Conservation (phyloP, 2,113 vertebrate species). For the Pholis gunnellus region DNA sequence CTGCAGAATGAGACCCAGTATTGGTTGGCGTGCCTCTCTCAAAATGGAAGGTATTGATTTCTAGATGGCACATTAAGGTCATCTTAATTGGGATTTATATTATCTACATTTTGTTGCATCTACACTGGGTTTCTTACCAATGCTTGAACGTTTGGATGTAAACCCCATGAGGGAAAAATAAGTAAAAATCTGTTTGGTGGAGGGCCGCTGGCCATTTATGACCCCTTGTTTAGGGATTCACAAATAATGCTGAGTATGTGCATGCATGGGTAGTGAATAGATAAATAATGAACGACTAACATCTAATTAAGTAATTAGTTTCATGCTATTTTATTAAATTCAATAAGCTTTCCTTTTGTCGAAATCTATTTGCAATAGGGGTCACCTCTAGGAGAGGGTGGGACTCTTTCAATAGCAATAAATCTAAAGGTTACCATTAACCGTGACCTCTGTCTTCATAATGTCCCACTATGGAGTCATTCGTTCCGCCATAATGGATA, state of each 20-base stretch:
- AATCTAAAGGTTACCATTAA: slow-evolving; percentile 4
- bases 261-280: not conserved
- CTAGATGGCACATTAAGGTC: slow-evolving; percentile 9
- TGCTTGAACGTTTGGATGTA: not conserved
- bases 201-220: not conserved
- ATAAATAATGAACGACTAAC: not conserved
- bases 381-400: not conserved
- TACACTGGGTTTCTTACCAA: not conserved
- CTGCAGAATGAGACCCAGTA: slow-evolving; percentile 2
- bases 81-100: slow-evolving; percentile 9
- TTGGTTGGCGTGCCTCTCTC: slow-evolving; percentile 4
- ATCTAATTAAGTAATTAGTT: not conserved
- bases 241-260: not conserved
- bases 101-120: not conserved
- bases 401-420: not conserved
- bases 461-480: not conserved
- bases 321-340: not conserved
- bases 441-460: slow-evolving; percentile 18
- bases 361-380: not conserved
- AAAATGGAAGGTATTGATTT: slow-evolving; percentile 22
- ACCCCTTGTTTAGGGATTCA: not conserved
- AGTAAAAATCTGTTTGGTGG: not conserved
- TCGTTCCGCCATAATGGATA: not conserved
- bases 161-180: not conserved
- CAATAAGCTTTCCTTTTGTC: not conserved